Conservation (phyloP, 2,888 invertebrate species). For the Monoplex corrugatus region DNA sequence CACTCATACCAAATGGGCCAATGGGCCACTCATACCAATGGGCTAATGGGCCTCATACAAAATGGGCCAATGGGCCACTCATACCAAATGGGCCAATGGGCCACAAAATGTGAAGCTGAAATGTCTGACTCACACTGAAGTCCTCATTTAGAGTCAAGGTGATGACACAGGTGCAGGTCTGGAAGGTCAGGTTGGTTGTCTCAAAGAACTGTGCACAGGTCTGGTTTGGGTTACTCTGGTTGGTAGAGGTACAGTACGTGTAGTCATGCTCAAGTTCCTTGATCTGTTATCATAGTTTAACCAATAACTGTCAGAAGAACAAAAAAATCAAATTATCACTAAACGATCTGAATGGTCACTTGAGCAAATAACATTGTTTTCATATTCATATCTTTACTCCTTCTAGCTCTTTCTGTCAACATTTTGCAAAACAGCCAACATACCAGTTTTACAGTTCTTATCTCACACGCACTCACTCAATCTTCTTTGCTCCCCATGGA, state of each 20-base stretch:
- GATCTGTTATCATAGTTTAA: slow-evolving; percentile 83
- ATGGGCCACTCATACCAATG: no score
- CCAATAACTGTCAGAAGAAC: neutral
- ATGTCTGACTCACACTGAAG: slow-evolving; percentile 86
- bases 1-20: no score
- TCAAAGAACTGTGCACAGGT: slow-evolving; percentile 74
- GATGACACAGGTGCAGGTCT: slow-evolving; percentile 86
- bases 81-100: no score
- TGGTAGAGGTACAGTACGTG: slow-evolving; percentile 86
- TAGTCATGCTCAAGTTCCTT: slow-evolving; percentile 92
- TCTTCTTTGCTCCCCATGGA: no score
- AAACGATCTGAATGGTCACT: no score
- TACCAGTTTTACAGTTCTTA: neutral
- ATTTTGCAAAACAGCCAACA: neutral
- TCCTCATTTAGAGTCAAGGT: slow-evolving; percentile 88
- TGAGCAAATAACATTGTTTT: no score
- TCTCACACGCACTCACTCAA: no score
- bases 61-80: no score
- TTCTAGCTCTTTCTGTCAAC: neutral
- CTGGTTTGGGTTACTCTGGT: slow-evolving; percentile 57
- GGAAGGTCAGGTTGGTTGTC: slow-evolving; percentile 64
- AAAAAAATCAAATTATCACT: no score
- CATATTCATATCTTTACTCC: neutral
- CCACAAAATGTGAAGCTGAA: no score
- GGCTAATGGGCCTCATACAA: no score